Base-by-base conservation (phyloP, 2,797 vertebrate species). In the Sebastes dallii region DNA sequence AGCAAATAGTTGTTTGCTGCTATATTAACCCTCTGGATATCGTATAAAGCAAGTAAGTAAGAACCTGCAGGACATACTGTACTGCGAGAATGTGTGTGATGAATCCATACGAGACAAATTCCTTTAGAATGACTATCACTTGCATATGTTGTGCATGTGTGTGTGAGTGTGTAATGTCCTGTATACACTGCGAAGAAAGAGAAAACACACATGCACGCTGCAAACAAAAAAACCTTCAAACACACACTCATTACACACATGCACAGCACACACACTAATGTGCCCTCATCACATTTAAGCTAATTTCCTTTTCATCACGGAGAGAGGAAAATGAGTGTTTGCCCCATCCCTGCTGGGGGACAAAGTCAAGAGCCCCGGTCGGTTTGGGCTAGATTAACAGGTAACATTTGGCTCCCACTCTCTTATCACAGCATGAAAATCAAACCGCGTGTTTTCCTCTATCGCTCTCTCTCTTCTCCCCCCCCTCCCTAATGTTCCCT, bases 361-460 rank as follows among this genome's bases (percentile, higher is more conserved):
- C 95, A 95, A 95, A 96, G 94, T 96, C 94, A 96, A 95, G 95
- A 93, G 94, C 90, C 88, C 90, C 84, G 93, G 93, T 93, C 92
- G 92, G 93, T 93, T 93, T 89, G 94, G 93, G 93, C 94, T 88
- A 94, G 94, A 95, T 95, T 95, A 95, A 94, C 95, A 95, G 94
- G 94, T 95, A 95, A 95, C 97, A 96, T 95, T 98, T 98, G 97
- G 97, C 97, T 98, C 90, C 88, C 87, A 93, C 93, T 94, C 93
- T 95, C 94, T 95, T 95, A 95, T 95, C 95, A 94, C 93, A 96
- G 96, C 97, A 95, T 97, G 97, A 97, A 97, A 98, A 98, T 97
- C 97, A 97, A 97, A 93, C 87, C 81, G 95, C 96, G 96, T 97
- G 97, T 94, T 94, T 95, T 92, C 90, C 96, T 97, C 97, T 93